These are phyloP conservation scores for Dolichomitus sp. DNA, from an alignment of 2,888 invertebrate species.

Conservation along the genomic window DNA sequence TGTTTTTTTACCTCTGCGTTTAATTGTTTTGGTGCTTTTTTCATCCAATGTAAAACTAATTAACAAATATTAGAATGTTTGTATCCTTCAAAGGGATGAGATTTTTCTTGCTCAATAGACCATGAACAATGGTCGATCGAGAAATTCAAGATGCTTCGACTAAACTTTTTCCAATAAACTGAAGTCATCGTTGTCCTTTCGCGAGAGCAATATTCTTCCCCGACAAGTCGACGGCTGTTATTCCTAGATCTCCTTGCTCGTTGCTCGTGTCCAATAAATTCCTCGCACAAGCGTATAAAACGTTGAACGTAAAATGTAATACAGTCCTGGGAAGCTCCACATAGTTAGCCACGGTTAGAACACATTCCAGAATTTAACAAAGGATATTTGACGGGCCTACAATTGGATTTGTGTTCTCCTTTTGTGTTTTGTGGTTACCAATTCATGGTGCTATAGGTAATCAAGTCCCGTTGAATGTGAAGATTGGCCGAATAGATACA, in stretches of 20 bases:
- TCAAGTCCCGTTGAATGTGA: no score
- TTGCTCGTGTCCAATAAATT: constrained; percentile 7
- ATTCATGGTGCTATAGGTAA: no score
- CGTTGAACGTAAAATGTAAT: neutral
- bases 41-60: no score
- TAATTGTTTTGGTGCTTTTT: neutral
- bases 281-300: neutral
- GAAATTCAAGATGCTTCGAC: constrained; percentile 1
- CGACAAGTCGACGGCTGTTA: neutral
- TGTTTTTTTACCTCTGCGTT: neutral
- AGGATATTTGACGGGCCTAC: no score
- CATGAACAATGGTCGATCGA: neutral
- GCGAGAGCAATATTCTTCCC: constrained; percentile 5
- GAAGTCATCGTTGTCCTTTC: neutral
- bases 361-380: neutral
- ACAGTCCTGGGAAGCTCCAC: neutral
- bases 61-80: no score
- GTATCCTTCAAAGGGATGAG: neutral
- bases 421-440: no score
- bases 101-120: neutral
- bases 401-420: no score
- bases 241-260: constrained; percentile 5
- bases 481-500: no score
- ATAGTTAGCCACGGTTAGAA: neutral
- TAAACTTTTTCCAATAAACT: constrained; percentile 14